Percentiles rank a stretch among this genome's conserved stretches.
Evolutionary conservation across 1,140 invertebrate species (phyloP).

Genomic region (Dinothrombium tinctorium): DNA sequence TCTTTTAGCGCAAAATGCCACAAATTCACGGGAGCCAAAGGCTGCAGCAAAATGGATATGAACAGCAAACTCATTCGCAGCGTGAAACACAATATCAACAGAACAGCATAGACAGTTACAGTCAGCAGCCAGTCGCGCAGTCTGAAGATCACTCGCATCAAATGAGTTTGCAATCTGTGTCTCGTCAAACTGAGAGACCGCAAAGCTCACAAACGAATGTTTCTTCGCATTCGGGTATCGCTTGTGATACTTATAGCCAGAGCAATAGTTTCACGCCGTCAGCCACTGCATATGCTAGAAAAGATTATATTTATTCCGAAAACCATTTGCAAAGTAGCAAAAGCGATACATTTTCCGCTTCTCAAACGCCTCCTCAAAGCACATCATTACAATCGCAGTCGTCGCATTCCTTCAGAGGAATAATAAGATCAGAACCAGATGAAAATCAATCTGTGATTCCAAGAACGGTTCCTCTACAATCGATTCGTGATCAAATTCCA

Average conservation of each 20-base stretch:
- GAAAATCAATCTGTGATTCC: slow-evolving; percentile 5
- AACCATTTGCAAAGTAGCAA: not conserved
- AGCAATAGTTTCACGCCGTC: not conserved
- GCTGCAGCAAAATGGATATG: slow-evolving; percentile 22
- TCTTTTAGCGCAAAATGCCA: no score
- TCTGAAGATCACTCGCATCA: no score
- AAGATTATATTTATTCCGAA: not conserved
- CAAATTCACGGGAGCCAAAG: no score
- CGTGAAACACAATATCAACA: slow-evolving; percentile 1
- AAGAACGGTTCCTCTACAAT: slow-evolving; percentile 12
- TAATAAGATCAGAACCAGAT: not conserved
- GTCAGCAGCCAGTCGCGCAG: no score
- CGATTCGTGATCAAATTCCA: slow-evolving; percentile 7
- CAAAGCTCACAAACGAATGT: no score
- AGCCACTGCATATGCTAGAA: not conserved
- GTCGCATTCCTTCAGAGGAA: not conserved
- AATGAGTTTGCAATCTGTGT: no score
- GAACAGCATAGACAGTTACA: not conserved
- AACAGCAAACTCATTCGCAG: no score
- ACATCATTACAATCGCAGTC: no score
- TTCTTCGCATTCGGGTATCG: no score
- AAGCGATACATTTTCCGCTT: not conserved
- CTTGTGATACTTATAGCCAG: no score
- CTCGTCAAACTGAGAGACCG: no score
- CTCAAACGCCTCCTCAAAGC: not conserved